These are phyloP conservation scores for Hyposoter didymator DNA, from an alignment of 2,888 invertebrate species.

Conservation along the genomic window DNA sequence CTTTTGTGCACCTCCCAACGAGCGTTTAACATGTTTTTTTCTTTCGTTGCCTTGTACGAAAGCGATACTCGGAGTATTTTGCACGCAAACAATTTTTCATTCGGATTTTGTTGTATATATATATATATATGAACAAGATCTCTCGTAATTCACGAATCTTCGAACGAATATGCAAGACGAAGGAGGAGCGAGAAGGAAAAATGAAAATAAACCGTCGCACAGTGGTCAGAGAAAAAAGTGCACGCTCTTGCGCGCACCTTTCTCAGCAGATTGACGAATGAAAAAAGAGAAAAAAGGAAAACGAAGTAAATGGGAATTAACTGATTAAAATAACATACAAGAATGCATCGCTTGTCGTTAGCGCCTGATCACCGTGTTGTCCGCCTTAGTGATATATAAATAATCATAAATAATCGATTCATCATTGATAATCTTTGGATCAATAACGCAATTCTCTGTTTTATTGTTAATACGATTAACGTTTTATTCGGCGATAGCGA, in stretches of 20 bases:
- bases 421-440: conserved; percentile 57
- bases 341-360: conserved; percentile 60
- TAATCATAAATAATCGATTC: conserved; percentile 38
- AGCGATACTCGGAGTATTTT: conserved; percentile 56
- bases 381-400: conserved; percentile 61
- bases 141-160: conserved; percentile 40
- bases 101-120: conserved; percentile 19
- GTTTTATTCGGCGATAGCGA: conserved; percentile 60
- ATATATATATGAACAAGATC: conserved; percentile 23
- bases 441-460: conserved; percentile 67
- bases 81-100: conserved; percentile 23
- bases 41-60: conserved; percentile 69
- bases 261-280: conserved; percentile 36
- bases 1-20: conserved; percentile 65
- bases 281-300: conserved; percentile 22
- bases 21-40: conserved; percentile 51
- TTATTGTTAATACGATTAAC: conserved; percentile 67
- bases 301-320: neutral
- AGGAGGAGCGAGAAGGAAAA: conserved; percentile 1
- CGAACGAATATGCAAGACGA: conserved; percentile 39
- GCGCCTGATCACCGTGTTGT: conserved; percentile 67
- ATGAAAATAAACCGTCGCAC: conserved; percentile 41
- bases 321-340: conserved; percentile 28
- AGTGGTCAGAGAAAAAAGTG: conserved; percentile 53
- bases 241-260: neutral